These are phyloP conservation scores for Anoplolepis gracilipes DNA, from an alignment of 1,140 invertebrate genomes.

Conservation along the genomic window DNA sequence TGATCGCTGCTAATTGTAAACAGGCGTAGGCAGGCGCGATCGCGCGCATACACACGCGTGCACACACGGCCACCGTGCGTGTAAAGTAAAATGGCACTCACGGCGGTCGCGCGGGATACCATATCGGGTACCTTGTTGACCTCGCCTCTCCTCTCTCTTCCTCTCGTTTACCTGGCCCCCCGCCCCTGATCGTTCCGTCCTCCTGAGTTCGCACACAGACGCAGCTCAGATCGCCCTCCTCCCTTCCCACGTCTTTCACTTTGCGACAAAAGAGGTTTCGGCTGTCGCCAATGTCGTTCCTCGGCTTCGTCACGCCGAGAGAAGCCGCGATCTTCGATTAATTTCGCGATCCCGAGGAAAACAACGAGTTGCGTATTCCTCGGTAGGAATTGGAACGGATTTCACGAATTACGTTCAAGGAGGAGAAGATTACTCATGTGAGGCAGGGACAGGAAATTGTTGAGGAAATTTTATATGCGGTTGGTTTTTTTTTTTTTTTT, in stretches of 20 bases:
- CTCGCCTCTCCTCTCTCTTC: constrained; percentile 83
- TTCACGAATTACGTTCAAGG: background rate
- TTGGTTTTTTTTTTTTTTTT: background rate
- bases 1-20: constrained; percentile 78
- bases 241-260: constrained; percentile 74
- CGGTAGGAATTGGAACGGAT: background rate
- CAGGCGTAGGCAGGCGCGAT: constrained; percentile 71
- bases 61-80: constrained; percentile 57
- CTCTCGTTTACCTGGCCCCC: constrained; percentile 74
- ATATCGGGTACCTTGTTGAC: constrained; percentile 86
- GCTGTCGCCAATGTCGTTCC: constrained; percentile 67
- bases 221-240: constrained; percentile 31
- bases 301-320: constrained; percentile 41
- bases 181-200: constrained; percentile 27
- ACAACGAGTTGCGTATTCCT: background rate
- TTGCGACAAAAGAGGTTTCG: constrained; percentile 71
- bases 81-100: constrained; percentile 80
- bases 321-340: background rate
- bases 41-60: constrained; percentile 54
- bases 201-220: background rate
- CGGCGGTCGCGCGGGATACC: constrained; percentile 82
- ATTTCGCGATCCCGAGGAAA: background rate
- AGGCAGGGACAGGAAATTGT: background rate
- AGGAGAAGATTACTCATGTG: background rate
- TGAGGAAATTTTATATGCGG: background rate